Evolutionary conservation across 2,888 invertebrate genomes (phyloP), one percentile per base, ranked within the genome.

Genomic region (Cheilosia pagana): DNA sequence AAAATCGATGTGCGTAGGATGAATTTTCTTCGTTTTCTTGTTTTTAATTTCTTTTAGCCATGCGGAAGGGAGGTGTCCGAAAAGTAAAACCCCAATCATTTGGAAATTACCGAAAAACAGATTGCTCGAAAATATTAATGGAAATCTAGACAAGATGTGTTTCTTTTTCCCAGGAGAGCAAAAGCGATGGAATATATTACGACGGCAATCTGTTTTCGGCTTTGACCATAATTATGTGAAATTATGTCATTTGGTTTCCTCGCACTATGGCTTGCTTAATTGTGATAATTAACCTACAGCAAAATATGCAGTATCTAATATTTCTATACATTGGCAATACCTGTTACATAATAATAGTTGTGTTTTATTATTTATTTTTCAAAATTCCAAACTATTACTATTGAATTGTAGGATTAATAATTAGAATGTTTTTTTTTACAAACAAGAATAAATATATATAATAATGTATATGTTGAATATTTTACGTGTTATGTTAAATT

Each of bases 201-300:
- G 3, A 10, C 12, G 35, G 35, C 35, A 12, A 35, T 35, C 3
- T 35, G 12, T 35, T 35, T 35, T 12, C 10, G 12, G 3, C 10
- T 31, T 10, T 31, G 31, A 35, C 10, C 10, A 12, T 35, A 2
- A 3, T 3, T 3, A 2, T 2, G 0, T 35, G 28, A 39, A 35
- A 28, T 39, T 10, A n/a, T 52, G 10, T 12, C 28, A 57, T 74
- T 74, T 43, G 16, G 50, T 63, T 75, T 41, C 23, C 21, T 8
- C 10, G 21, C 35, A 23, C 31, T 71, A 21, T 53, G 53, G 63
- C 45, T 68, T 83, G 16, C 78, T 83, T 62, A 55, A 78, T 83
- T 83, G 82, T 83, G 82, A 83, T 83, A 82, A 52, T 31, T 52
- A 16, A 72, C 62, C 35, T 67, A 53, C 60, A 77, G 53, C 25